Evolutionary conservation across 2,888 invertebrate species (phyloP).

Genomic region (Drepana falcataria): DNA sequence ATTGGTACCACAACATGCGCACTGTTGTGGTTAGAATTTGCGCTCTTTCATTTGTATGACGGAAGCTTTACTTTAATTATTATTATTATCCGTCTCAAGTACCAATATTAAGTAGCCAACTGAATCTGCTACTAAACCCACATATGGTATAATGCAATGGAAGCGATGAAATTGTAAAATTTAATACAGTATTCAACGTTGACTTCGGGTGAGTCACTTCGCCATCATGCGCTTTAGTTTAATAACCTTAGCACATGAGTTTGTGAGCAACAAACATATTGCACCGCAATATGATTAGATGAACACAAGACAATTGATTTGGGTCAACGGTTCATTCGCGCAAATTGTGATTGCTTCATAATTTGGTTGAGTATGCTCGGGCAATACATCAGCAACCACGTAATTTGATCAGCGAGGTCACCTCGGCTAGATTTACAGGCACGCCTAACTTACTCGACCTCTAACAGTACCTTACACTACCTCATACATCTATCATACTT

Average conservation of each 20-base stretch:
- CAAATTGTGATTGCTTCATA: constrained; percentile 33
- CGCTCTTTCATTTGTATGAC: no score
- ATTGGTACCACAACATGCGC: no score
- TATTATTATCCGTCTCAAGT: no score
- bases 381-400: constrained; percentile 13
- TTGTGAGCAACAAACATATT: neutral
- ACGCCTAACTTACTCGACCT: constrained; percentile 9
- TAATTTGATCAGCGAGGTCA: constrained; percentile 23
- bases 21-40: no score
- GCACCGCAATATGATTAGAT: constrained; percentile 3
- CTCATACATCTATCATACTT: constrained; percentile 6
- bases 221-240: neutral
- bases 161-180: neutral
- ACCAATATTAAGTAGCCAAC: no score
- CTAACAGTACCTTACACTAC: constrained; percentile 5
- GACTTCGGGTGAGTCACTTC: no score
- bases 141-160: no score
- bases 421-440: constrained; percentile 17
- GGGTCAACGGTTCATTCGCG: constrained; percentile 32
- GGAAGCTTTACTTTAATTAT: no score
- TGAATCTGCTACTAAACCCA: no score
- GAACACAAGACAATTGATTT: constrained; percentile 35
- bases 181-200: neutral
- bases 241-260: neutral
- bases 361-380: constrained; percentile 14